Percentiles rank a stretch among this genome's conserved stretches.
phyloP scores from a whole-genome alignment of 2,113 vertebrate species.

The Sphyrna mokarran region DNA sequence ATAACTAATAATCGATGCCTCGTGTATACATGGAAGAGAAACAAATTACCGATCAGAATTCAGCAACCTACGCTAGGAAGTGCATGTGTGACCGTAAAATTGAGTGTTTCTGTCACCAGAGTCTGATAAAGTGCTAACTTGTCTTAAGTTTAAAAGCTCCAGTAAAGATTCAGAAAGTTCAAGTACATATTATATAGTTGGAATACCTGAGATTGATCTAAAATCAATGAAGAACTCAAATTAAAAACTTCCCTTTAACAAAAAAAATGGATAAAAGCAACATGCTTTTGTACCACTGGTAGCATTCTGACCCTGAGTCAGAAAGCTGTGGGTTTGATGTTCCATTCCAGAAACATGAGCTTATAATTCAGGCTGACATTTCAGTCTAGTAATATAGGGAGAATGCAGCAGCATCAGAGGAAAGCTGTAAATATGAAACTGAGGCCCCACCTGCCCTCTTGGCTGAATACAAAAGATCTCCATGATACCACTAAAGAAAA shows the following conservation, averaged over 20 bases:
- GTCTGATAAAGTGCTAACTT: not conserved
- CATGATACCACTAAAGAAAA: no score
- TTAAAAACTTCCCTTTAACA: not conserved
- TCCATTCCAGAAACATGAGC: not conserved
- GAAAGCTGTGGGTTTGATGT: not conserved
- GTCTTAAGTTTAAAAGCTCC: not conserved
- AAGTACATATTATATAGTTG: not conserved
- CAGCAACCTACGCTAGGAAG: no score
- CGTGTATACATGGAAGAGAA: not conserved
- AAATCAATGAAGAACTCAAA: not conserved
- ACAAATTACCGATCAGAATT: not conserved
- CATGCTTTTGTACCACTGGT: not conserved
- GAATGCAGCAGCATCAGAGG: not conserved
- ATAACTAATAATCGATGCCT: not conserved
- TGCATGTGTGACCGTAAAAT: not conserved
- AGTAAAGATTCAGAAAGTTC: not conserved
- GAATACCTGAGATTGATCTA: not conserved
- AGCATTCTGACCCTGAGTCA: not conserved
- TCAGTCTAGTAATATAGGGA: not conserved
- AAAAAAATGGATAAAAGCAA: not conserved
- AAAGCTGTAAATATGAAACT: not conserved
- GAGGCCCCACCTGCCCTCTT: no score
- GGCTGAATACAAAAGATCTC: no score
- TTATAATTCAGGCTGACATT: no score
- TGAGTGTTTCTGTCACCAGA: not conserved